Conservation (phyloP, 2,888 invertebrate species). For the Entomobrya multifasciata region DNA sequence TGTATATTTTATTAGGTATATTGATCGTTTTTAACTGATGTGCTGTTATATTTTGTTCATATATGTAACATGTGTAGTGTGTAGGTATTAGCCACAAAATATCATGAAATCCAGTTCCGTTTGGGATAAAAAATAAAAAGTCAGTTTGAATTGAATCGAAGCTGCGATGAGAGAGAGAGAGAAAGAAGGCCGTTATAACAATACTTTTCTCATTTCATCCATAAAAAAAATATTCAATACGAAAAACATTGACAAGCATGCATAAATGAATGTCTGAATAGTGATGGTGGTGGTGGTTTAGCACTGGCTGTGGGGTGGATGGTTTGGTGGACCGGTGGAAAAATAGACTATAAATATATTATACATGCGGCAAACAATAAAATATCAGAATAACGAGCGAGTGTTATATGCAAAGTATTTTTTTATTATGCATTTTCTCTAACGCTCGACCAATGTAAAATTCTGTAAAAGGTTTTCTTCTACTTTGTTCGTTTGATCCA, state of each 20-base stretch:
- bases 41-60: too few species aligned
- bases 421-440: conserved; percentile 14
- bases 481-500: conserved; percentile 50
- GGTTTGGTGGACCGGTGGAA: too few species aligned
- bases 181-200: background rate
- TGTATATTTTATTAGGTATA: conserved; percentile 38
- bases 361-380: conserved; percentile 24
- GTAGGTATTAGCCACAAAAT: conserved; percentile 34
- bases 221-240: conserved; percentile 19
- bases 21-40: conserved; percentile 56
- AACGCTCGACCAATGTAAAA: too few species aligned
- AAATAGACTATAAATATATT: conserved; percentile 15
- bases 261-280: too few species aligned
- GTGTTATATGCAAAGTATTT: conserved; percentile 18
- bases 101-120: conserved; percentile 1
- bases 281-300: too few species aligned
- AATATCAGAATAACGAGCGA: conserved; percentile 25
- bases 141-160: too few species aligned
- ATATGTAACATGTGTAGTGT: background rate
- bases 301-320: too few species aligned
- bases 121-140: background rate
- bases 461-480: background rate
- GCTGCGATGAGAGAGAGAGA: background rate
- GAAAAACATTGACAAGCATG: conserved; percentile 23
- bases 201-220: background rate